These are phyloP conservation scores for Gracilinanus agilis DNA, from an alignment of 2,113 vertebrate genomes.

Conservation along the genomic window DNA sequence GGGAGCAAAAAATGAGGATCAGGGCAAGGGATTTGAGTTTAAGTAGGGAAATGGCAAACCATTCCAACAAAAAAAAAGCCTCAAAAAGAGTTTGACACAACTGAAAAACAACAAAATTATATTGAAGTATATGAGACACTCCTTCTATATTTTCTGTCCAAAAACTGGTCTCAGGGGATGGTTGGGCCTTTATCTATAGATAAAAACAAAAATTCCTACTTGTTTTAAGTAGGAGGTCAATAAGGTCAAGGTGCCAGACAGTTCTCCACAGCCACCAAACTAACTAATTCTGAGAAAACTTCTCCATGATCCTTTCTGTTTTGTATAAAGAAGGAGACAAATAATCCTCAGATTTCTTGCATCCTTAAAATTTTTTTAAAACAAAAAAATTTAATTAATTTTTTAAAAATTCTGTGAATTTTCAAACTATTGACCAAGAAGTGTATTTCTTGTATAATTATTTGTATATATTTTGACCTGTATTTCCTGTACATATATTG, in stretches of 20 bases:
- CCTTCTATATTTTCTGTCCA: background rate
- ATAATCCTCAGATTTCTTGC: background rate
- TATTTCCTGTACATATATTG: background rate
- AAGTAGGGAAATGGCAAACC: no score
- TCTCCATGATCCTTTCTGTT: rapidly evolving
- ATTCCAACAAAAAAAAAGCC: no score
- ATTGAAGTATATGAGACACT: no score
- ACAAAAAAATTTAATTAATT: no score
- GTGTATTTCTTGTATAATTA: no score
- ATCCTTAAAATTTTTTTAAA: background rate
- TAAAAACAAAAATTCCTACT: background rate
- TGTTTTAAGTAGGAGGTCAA: background rate
- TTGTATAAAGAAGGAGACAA: background rate
- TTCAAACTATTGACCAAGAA: rapidly evolving
- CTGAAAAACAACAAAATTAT: no score
- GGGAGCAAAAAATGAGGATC: no score
- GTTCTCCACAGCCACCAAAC: background rate
- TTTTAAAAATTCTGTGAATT: background rate
- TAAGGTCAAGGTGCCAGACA: background rate
- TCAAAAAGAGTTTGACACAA: no score
- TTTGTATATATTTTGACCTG: background rate
- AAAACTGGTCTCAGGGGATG: background rate
- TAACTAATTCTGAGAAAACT: background rate
- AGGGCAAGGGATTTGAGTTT: no score
- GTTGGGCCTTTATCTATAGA: background rate